A percentile compares a stretch with the other conserved stretches of the same genome.
These are phyloP conservation scores for Amphiduros pacificus DNA, from an alignment of 2,888 invertebrate genomes.

Conservation along the genomic window DNA sequence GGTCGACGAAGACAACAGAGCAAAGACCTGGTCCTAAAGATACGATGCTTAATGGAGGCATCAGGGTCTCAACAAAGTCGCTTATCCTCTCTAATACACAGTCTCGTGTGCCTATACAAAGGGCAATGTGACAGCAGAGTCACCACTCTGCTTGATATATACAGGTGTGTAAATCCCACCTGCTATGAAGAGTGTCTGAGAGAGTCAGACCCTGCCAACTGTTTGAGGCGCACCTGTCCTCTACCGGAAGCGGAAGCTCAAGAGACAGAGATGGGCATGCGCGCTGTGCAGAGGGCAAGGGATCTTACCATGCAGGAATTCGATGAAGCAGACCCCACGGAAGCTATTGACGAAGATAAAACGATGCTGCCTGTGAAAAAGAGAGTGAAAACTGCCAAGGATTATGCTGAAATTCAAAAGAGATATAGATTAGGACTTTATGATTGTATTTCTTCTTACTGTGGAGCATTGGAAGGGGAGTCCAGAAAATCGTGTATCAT, in stretches of 20 bases:
- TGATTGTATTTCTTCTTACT: slow-evolving; percentile 15
- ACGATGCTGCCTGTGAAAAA: neutral
- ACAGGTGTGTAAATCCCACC: neutral
- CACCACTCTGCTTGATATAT: neutral
- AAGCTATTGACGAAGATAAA: neutral
- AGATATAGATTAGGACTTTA: slow-evolving; percentile 13
- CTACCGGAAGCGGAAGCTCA: neutral
- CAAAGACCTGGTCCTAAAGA: neutral
- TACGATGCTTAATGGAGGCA: neutral
- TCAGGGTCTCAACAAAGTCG: neutral
- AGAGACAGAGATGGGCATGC: neutral
- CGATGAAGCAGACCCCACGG: neutral
- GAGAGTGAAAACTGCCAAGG: neutral
- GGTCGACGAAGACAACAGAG: neutral
- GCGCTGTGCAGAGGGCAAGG: neutral
- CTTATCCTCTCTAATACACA: neutral
- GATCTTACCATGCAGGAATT: neutral
- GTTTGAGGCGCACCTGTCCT: neutral
- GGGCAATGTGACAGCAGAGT: neutral
- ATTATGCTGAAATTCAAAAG: neutral
- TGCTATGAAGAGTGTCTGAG: neutral
- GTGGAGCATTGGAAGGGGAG: slow-evolving; percentile 9
- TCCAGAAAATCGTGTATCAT: slow-evolving; percentile 6
- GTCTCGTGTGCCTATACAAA: neutral
- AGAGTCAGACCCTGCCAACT: neutral